Percentiles rank a stretch among this genome's conserved stretches.
phyloP scores from a whole-genome alignment of 1,140 invertebrate genomes.

The Tetramorium parvispinum region DNA sequence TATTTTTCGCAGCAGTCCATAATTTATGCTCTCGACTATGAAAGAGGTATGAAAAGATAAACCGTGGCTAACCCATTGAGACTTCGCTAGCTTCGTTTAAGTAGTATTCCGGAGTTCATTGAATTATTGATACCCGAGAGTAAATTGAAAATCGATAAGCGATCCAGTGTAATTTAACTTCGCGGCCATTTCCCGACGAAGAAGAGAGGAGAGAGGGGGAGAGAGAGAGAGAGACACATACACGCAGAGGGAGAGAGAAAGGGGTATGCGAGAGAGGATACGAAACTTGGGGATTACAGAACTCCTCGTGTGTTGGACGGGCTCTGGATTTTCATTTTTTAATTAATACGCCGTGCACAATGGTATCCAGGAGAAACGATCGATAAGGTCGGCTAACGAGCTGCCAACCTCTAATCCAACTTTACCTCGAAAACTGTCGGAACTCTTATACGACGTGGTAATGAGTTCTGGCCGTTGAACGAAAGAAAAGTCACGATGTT shows the following conservation, averaged over 20 bases:
- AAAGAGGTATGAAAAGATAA: slow-evolving; percentile 57
- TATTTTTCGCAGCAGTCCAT: background rate
- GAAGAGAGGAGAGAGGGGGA: background rate
- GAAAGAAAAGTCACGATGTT: slow-evolving; percentile 66
- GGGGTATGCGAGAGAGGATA: background rate
- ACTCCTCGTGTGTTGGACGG: slow-evolving; percentile 49
- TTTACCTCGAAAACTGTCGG: slow-evolving; percentile 71
- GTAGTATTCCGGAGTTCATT: slow-evolving; percentile 39
- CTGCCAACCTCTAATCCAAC: slow-evolving; percentile 74
- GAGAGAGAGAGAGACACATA: too few species aligned
- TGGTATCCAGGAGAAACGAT: slow-evolving; percentile 41
- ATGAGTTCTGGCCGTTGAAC: slow-evolving; percentile 68
- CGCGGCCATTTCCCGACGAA: slow-evolving; percentile 17
- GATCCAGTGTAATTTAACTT: slow-evolving; percentile 49
- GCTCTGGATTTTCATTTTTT: slow-evolving; percentile 68
- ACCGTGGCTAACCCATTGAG: slow-evolving; percentile 31
- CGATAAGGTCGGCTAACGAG: slow-evolving; percentile 71
- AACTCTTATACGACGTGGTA: slow-evolving; percentile 70
- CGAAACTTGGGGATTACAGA: slow-evolving; percentile 56
- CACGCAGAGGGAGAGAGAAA: too few species aligned
- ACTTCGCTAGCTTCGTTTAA: slow-evolving; percentile 58
- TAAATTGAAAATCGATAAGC: slow-evolving; percentile 73
- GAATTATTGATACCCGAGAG: slow-evolving; percentile 62
- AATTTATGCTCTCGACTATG: slow-evolving; percentile 42
- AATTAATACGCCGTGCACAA: slow-evolving; percentile 69